These are phyloP conservation scores for Catalaphyllia jardinei DNA, from an alignment of 64 coral and sea anemone genomes.

Conservation along the genomic window DNA sequence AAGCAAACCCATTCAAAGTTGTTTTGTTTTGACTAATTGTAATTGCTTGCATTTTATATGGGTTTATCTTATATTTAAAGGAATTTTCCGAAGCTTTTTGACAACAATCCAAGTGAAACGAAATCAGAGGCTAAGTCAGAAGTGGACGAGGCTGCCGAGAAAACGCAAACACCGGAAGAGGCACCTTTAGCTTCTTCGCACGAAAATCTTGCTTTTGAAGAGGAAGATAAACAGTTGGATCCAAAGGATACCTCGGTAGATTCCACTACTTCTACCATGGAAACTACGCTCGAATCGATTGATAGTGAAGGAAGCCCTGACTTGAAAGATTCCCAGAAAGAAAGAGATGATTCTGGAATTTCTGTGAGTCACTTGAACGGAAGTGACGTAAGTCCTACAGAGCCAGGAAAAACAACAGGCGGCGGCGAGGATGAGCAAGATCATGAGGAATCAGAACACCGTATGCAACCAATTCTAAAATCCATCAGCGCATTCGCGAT, in stretches of 20 bases:
- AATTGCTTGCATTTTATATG: no score
- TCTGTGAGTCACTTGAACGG: slow-evolving; percentile 1
- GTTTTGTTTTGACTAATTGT: no score
- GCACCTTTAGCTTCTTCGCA: neutral
- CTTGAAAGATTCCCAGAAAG: neutral
- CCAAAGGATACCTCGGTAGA: slow-evolving; percentile 18
- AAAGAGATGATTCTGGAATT: slow-evolving; percentile 11
- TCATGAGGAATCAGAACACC: neutral
- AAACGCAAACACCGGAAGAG: neutral
- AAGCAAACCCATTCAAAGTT: no score
- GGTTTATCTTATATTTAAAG: neutral
- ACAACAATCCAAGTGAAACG: neutral
- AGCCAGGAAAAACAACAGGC: neutral
- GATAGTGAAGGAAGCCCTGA: neutral
- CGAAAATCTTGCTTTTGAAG: slow-evolving; percentile 55
- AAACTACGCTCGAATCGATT: neutral
- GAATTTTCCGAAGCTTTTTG: slow-evolving; percentile 26
- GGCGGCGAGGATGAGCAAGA: neutral
- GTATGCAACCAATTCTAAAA: slow-evolving; percentile 7
- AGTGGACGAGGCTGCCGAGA: neutral
- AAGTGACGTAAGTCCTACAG: neutral
- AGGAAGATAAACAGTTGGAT: slow-evolving; percentile 1
- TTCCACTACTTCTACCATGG: neutral
- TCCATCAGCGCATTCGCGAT: slow-evolving; percentile 3
- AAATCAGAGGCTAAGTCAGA: neutral